Conservation (phyloP, 2,888 invertebrate species). For the Drosophila neonasuta region DNA sequence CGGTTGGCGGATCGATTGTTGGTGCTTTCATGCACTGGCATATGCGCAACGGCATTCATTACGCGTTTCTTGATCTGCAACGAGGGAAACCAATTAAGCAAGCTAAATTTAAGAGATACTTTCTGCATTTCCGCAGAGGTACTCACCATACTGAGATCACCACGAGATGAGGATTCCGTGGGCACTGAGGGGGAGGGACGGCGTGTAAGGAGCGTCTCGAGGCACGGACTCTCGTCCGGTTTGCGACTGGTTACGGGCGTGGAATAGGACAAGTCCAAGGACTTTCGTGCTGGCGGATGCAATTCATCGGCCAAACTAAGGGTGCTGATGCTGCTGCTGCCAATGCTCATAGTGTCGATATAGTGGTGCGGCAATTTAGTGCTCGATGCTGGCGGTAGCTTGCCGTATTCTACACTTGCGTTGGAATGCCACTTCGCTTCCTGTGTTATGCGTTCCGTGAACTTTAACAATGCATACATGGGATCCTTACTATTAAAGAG, state of each 20-base stretch:
- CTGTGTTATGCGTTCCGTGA: constrained; percentile 73
- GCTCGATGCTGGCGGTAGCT: constrained; percentile 45
- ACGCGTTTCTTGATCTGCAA: constrained; percentile 80
- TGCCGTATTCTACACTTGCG: constrained; percentile 30
- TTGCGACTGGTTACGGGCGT: constrained; percentile 65
- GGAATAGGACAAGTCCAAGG: constrained; percentile 68
- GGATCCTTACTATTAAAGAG: constrained; percentile 76
- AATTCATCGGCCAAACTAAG: constrained; percentile 8
- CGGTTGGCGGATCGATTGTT: background rate
- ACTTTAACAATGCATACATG: constrained; percentile 77
- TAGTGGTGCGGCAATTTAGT: background rate
- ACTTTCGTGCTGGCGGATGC: constrained; percentile 45
- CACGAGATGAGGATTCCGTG: constrained; percentile 45
- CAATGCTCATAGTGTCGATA: constrained; percentile 3
- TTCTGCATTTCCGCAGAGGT: no score
- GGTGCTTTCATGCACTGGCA: constrained; percentile 43
- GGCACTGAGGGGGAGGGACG: background rate
- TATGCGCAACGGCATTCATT: constrained; percentile 77
- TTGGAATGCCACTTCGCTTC: constrained; percentile 4
- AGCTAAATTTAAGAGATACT: background rate
- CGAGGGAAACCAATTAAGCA: background rate
- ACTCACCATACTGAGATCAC: constrained; percentile 73
- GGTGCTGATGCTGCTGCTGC: constrained; percentile 3
- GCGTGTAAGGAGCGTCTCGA: constrained; percentile 4
- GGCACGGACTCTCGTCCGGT: constrained; percentile 8